phyloP scores from a whole-genome alignment of 2,797 vertebrate genomes.

The Rhodeus uyekii region DNA sequence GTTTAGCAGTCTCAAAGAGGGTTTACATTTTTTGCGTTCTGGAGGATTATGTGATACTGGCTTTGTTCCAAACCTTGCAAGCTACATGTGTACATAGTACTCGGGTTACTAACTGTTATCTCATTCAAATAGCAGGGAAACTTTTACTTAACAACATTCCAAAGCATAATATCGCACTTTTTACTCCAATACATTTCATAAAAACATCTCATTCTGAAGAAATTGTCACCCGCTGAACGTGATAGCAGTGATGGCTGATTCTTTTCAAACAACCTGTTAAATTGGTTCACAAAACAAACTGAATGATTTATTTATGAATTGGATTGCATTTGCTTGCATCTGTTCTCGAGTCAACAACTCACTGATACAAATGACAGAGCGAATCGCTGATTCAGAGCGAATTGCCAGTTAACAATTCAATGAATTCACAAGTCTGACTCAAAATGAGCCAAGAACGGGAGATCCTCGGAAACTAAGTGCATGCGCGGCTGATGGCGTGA shows the following conservation, averaged over 20 bases:
- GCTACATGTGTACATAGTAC: not conserved
- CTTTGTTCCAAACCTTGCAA: not conserved
- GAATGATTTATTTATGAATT: not conserved
- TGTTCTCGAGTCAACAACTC: too few species aligned
- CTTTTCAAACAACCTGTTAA: too few species aligned
- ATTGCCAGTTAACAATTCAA: too few species aligned
- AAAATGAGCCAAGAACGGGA: too few species aligned
- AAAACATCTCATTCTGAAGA: not conserved
- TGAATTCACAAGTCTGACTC: too few species aligned
- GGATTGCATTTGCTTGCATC: not conserved
- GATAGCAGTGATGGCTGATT: not conserved
- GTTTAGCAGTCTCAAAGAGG: not conserved
- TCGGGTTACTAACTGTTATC: not conserved
- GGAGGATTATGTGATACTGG: not conserved
- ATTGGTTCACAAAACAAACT: not conserved
- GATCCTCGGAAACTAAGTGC: too few species aligned
- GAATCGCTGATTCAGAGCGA: too few species aligned
- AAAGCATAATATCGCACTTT: not conserved
- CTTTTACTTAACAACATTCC: not conserved
- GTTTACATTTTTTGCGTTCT: not conserved
- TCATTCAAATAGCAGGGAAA: not conserved
- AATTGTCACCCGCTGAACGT: not conserved
- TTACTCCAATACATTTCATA: not conserved
- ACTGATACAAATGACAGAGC: too few species aligned
- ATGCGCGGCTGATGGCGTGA: too few species aligned